phyloP scores from a whole-genome alignment of 2,113 vertebrate species.

The Actenoides lindsayi region DNA sequence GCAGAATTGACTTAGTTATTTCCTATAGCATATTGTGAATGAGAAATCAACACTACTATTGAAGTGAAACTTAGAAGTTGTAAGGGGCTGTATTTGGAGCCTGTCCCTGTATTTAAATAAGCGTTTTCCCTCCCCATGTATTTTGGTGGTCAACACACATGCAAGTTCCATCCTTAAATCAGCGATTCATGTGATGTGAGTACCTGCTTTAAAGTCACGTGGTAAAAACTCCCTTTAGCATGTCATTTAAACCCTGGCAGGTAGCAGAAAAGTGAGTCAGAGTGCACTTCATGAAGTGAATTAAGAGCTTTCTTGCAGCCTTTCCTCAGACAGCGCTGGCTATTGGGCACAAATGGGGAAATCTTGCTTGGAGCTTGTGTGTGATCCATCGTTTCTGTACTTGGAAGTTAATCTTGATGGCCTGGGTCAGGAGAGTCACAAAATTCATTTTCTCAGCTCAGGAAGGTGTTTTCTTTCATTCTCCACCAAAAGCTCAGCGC shows the following conservation, averaged over 20 bases:
- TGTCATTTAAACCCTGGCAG: not conserved
- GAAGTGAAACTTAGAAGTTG: not conserved
- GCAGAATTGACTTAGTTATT: not conserved
- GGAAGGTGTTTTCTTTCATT: not conserved
- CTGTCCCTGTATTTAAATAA: rapidly evolving
- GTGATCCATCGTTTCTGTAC: not conserved
- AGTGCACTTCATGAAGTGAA: not conserved
- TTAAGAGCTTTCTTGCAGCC: not conserved
- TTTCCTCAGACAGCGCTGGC: too few relatives aligned
- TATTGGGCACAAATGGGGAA: rapidly evolving
- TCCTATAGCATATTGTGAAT: not conserved
- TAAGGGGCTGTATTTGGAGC: not conserved
- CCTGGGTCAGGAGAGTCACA: not conserved
- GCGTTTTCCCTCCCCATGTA: too few relatives aligned
- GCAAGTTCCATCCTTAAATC: not conserved
- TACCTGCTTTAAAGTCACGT: not conserved
- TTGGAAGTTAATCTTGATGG: not conserved
- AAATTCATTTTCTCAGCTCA: not conserved
- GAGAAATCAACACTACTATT: rapidly evolving
- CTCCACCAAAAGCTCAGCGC: not conserved
- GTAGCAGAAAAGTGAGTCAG: not conserved
- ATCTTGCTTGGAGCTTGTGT: not conserved
- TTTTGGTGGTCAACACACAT: not conserved
- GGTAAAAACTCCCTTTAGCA: not conserved
- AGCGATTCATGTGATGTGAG: not conserved